phyloP scores from a whole-genome alignment of 1,140 invertebrate genomes.

The Drosophila pallidifrons region DNA sequence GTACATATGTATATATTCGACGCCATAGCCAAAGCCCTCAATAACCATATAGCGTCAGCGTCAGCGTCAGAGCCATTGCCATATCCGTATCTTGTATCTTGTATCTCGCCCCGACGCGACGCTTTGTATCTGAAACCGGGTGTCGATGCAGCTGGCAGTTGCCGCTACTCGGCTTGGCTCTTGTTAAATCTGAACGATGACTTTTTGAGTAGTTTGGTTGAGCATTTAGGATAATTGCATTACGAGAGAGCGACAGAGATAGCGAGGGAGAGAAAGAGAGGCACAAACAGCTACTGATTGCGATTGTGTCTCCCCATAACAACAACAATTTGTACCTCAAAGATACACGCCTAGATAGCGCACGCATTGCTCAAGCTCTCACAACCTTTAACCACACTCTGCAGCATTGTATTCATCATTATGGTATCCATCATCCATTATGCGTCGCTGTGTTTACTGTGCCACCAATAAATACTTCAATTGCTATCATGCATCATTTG shows the following conservation, averaged over 20 bases:
- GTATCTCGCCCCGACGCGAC: constrained; percentile 29
- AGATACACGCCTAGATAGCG: constrained; percentile 61
- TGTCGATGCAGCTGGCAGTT: constrained; percentile 46
- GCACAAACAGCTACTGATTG: constrained; percentile 44
- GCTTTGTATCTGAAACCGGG: constrained; percentile 47
- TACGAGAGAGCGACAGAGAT: constrained; percentile 44
- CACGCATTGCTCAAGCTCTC: constrained; percentile 70
- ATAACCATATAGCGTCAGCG: constrained; percentile 24
- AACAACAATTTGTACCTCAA: constrained; percentile 23
- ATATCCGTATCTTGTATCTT: constrained; percentile 36
- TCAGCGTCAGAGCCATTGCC: constrained; percentile 9
- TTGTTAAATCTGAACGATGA: constrained; percentile 84
- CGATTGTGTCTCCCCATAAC: constrained; percentile 28
- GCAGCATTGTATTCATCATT: constrained; percentile 41
- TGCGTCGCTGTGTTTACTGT: constrained; percentile 50
- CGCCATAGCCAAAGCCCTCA: constrained; percentile 32
- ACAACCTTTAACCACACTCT: constrained; percentile 14
- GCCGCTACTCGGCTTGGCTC: constrained; percentile 55
- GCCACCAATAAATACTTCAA: constrained; percentile 36
- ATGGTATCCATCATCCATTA: constrained; percentile 69
- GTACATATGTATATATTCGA: constrained; percentile 49
- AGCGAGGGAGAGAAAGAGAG: no score
- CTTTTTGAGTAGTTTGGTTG: constrained; percentile 83
- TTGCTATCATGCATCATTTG: constrained; percentile 6
- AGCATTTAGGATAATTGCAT: constrained; percentile 83